Base-by-base conservation (phyloP, 2,113 vertebrate species). In the Columba janthina region DNA sequence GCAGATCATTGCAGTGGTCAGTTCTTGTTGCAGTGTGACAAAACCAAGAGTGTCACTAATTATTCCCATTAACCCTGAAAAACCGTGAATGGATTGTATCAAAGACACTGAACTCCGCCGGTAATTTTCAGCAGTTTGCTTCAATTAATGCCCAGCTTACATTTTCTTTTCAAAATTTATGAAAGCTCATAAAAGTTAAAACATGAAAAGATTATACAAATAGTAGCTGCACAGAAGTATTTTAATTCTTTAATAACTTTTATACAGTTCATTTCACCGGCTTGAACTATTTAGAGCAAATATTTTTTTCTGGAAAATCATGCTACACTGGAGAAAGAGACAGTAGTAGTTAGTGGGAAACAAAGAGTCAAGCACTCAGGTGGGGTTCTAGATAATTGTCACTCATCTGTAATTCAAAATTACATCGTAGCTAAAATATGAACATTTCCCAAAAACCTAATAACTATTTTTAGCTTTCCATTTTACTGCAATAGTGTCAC, bases 401-500 rank as follows among this genome's bases (percentile, higher is more conserved):
- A 51, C 32, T 69, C 24, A 72, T 18, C 29, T 88, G 71, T 88
- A 86, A 86, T 75, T 90, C 72, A 75, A 85, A 92, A 94, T 87
- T 53, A 54, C 72, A 54, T 69, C 72, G 12, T 48, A 88, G 40
- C 32, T 83, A 67, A 86, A 95, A 71, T 40, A 17, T 65, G 28
- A 93, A 84, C 22, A 34, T 44, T 93, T 85, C 76, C 57, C 3
- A 1, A 57, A 88, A 89, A 81, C 10, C 10, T 53, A 88, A 32
- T 32, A 86, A 71, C 73, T 86, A 83, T 94, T 97, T 97, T 96
- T 89, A 96, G 62, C 77, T 94, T 71, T 77, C 71, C 5, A 10
- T 92, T 97, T 96, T 87, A 89, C 85, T 85, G 38, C 17, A 61
- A 77, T 94, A 97, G 90, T 88, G 38, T 92, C 81, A 88, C 81